phyloP scores from a whole-genome alignment of 2,113 vertebrate species.

The Mesoclemmys tuberculata region DNA sequence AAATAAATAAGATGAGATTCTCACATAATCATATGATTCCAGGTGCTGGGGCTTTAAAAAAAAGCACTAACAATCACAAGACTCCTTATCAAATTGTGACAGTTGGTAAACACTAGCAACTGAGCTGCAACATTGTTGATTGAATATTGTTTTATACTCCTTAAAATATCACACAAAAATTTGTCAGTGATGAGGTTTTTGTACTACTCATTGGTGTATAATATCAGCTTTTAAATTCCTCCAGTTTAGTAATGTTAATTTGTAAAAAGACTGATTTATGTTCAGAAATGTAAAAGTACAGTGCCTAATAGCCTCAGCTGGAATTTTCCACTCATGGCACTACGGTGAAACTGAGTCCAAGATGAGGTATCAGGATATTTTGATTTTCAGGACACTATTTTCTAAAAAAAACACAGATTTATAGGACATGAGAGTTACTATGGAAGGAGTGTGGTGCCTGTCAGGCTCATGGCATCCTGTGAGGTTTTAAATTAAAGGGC shows the following conservation, averaged over 20 bases:
- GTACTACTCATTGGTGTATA: not conserved
- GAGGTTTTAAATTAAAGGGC: not conserved
- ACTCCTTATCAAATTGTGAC: not conserved
- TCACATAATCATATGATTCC: not conserved
- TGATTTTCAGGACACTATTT: too few relatives aligned
- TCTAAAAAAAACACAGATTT: too few relatives aligned
- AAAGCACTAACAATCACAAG: not conserved
- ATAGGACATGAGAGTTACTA: too few relatives aligned
- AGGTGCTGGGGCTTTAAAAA: not conserved
- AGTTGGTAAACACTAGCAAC: not conserved
- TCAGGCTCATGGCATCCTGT: not conserved
- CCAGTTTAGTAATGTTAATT: not conserved
- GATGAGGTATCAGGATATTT: not conserved
- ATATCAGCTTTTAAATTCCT: not conserved
- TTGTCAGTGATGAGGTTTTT: not conserved
- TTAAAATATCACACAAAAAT: not conserved
- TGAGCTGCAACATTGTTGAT: not conserved
- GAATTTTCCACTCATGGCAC: not conserved
- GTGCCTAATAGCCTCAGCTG: not conserved
- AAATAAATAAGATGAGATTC: not conserved
- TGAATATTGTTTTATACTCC: not conserved
- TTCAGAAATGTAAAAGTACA: not conserved
- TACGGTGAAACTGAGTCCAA: not conserved
- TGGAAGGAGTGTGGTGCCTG: not conserved
- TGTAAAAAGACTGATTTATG: not conserved